Evolutionary conservation across 2,797 vertebrate genomes (phyloP).

Genomic region (Sibirionetta formosa): DNA sequence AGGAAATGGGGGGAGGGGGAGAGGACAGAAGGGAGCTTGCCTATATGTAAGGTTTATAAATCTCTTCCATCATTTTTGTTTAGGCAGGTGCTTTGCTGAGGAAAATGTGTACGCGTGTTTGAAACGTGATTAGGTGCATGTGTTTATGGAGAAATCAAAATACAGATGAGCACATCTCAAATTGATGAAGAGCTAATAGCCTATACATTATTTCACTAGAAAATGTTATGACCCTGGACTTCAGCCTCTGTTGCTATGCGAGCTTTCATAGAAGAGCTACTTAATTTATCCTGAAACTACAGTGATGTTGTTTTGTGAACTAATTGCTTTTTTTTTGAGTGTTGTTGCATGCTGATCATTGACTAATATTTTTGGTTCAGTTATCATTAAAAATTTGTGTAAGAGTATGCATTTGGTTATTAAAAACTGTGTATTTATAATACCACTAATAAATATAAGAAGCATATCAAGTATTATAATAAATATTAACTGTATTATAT

Average conservation of each 20-base stretch:
- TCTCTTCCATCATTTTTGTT: neutral
- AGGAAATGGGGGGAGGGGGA: neutral
- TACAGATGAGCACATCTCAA: fast-evolving
- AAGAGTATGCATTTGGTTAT: neutral
- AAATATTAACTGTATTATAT: neutral
- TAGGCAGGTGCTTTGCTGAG: neutral
- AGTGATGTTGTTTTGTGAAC: neutral
- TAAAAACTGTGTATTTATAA: neutral
- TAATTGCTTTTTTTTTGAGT: neutral
- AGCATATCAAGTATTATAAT: neutral
- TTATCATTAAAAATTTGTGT: neutral
- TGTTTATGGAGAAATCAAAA: neutral
- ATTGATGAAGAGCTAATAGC: neutral
- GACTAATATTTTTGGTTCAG: conserved; percentile 4
- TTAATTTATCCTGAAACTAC: neutral
- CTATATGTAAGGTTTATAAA: neutral
- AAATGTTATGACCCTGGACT: neutral
- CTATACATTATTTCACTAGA: neutral
- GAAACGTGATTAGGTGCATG: neutral
- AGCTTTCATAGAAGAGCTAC: neutral
- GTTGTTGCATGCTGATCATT: neutral
- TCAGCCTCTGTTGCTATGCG: neutral
- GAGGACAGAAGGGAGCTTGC: neutral
- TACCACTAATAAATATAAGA: neutral
- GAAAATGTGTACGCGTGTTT: neutral